Conservation (phyloP, 2,113 vertebrate species). For the Leptobrachium ailaonicum region DNA sequence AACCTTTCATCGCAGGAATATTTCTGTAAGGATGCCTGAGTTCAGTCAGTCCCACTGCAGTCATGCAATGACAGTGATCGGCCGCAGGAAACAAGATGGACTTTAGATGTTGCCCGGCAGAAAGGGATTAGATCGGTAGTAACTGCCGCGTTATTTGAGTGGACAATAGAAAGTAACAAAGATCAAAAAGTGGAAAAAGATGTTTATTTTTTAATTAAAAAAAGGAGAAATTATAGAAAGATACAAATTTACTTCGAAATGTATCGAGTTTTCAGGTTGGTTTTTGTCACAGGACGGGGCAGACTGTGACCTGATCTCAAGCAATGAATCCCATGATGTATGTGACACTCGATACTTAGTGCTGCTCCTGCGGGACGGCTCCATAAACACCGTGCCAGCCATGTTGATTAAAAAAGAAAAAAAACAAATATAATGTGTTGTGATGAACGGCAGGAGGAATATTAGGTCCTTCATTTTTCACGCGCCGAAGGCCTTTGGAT, state of each 20-base stretch:
- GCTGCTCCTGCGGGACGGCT: background rate
- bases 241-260: too few relatives aligned
- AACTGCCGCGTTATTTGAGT: too few relatives aligned
- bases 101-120: too few relatives aligned
- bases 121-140: too few relatives aligned
- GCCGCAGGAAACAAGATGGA: too few relatives aligned
- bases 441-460: background rate
- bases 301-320: background rate
- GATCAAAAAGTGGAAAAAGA: background rate
- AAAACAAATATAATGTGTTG: background rate
- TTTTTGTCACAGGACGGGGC: background rate
- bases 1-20: too few relatives aligned
- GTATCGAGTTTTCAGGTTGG: background rate
- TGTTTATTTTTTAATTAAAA: too few relatives aligned
- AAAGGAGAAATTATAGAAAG: too few relatives aligned
- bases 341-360: background rate
- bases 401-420: constrained; percentile 13
- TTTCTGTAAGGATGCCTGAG: too few relatives aligned
- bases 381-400: background rate
- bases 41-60: too few relatives aligned
- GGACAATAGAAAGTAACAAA: background rate
- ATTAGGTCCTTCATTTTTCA: constrained; percentile 5
- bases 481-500: background rate
- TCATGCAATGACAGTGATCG: too few relatives aligned
- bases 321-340: constrained; percentile 2